Conservation (phyloP, 2,113 vertebrate genomes). For the Strix aluco region DNA sequence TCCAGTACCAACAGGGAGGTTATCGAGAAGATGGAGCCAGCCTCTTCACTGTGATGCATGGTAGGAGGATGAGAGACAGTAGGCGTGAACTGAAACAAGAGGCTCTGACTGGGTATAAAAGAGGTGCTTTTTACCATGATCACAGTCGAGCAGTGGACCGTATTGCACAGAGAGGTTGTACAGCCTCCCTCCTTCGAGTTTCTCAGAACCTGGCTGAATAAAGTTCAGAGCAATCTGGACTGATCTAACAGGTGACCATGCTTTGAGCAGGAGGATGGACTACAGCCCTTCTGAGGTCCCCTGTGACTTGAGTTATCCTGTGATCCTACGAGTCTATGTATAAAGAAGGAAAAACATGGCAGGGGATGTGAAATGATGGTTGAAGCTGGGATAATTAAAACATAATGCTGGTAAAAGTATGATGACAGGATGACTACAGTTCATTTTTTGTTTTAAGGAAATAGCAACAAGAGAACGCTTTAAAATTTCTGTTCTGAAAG, state of each 20-base stretch:
- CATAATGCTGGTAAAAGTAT: neutral
- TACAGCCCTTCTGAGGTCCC: neutral
- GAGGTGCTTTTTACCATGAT: neutral
- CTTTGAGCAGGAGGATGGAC: neutral
- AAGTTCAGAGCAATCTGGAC: neutral
- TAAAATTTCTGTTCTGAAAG: neutral
- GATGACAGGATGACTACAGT: neutral
- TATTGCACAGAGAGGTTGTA: neutral
- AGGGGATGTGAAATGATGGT: neutral
- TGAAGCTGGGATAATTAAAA: neutral
- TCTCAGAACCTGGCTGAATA: neutral
- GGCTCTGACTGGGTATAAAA: neutral
- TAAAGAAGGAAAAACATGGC: neutral
- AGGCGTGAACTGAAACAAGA: neutral
- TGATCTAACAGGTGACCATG: neutral
- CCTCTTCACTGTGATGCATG: neutral
- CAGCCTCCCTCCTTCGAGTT: rapidly evolving
- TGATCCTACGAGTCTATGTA: neutral
- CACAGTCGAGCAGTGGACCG: neutral
- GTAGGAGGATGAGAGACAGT: neutral
- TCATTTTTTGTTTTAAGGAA: neutral
- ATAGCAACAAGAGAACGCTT: neutral
- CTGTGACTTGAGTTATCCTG: neutral
- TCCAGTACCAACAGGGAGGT: neutral
- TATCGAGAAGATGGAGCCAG: neutral